Evolutionary conservation across 2,113 vertebrate genomes (phyloP).

Genomic region (Alethe castanea): DNA sequence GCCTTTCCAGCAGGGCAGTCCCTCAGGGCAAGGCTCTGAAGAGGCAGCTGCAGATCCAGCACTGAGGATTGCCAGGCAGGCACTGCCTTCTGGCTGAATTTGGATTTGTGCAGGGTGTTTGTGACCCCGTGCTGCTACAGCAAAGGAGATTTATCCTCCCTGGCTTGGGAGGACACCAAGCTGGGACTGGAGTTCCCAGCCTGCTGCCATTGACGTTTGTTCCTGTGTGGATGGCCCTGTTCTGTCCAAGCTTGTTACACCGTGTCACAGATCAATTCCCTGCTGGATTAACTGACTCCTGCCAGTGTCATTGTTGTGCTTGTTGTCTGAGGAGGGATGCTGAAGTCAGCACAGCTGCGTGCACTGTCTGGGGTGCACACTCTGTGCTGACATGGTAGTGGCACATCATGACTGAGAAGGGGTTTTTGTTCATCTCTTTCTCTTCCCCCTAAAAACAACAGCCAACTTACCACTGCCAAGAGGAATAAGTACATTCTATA

Average conservation of each 20-base stretch:
- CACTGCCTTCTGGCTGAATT: not conserved
- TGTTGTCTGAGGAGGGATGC: not conserved
- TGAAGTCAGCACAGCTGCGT: not conserved
- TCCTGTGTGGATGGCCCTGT: not conserved
- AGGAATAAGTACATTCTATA: not conserved
- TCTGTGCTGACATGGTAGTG: not conserved
- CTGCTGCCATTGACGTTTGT: not conserved
- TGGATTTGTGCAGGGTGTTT: not conserved
- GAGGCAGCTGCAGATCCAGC: not conserved
- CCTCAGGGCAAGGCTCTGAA: not conserved
- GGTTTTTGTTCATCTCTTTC: not conserved
- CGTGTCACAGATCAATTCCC: constrained; percentile 26
- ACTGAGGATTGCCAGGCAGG: not conserved
- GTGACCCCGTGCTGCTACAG: not conserved
- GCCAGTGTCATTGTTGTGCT: not conserved
- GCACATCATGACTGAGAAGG: not conserved
- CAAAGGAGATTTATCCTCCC: not conserved
- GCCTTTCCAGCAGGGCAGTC: not conserved
- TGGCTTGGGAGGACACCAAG: not conserved
- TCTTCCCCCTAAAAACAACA: not conserved
- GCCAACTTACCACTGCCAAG: not conserved
- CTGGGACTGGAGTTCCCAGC: not conserved
- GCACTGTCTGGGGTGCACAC: not conserved
- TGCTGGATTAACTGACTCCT: not conserved
- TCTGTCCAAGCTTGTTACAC: not conserved